A percentile compares a stretch with the other conserved stretches of the same genome.
Evolutionary conservation across 1,140 invertebrate genomes (phyloP).

Genomic region (Caenorhabditis briggsae): DNA sequence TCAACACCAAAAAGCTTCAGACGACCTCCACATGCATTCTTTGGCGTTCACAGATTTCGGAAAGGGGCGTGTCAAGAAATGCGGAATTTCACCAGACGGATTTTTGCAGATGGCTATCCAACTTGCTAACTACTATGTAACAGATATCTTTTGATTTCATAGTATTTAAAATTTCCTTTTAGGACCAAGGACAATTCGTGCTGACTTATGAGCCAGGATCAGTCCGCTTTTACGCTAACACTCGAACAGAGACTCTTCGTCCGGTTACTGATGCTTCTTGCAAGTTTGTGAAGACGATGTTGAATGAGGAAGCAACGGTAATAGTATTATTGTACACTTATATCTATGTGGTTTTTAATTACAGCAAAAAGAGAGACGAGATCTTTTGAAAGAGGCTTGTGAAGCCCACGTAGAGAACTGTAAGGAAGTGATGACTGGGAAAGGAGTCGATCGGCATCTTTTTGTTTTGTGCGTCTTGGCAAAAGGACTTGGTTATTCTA

Average conservation of each 20-base stretch:
- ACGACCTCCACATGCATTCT: constrained; percentile 60
- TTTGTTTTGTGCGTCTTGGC: constrained; percentile 96
- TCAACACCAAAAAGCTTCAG: constrained; percentile 15
- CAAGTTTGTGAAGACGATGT: constrained; percentile 91
- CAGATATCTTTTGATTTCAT: background rate
- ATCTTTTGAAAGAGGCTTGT: constrained; percentile 84
- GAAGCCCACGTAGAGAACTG: constrained; percentile 82
- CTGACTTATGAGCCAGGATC: constrained; percentile 97
- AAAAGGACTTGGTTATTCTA: constrained; percentile 89
- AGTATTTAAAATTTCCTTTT: background rate
- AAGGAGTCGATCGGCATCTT: constrained; percentile 93
- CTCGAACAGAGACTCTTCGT: constrained; percentile 93
- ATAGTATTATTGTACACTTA: background rate
- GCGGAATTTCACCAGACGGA: constrained; percentile 79
- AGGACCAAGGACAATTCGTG: constrained; percentile 89
- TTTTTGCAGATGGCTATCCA: constrained; percentile 80
- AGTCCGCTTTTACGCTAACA: constrained; percentile 93
- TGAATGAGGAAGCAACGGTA: constrained; percentile 78
- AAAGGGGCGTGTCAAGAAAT: constrained; percentile 77
- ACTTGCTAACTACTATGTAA: constrained; percentile 69
- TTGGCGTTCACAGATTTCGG: constrained; percentile 61
- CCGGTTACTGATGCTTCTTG: constrained; percentile 92
- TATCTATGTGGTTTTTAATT: constrained; percentile 16
- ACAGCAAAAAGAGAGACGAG: constrained; percentile 77
- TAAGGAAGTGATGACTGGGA: constrained; percentile 90